Conservation (phyloP, 2,888 invertebrate genomes). For the Neria commutata region DNA sequence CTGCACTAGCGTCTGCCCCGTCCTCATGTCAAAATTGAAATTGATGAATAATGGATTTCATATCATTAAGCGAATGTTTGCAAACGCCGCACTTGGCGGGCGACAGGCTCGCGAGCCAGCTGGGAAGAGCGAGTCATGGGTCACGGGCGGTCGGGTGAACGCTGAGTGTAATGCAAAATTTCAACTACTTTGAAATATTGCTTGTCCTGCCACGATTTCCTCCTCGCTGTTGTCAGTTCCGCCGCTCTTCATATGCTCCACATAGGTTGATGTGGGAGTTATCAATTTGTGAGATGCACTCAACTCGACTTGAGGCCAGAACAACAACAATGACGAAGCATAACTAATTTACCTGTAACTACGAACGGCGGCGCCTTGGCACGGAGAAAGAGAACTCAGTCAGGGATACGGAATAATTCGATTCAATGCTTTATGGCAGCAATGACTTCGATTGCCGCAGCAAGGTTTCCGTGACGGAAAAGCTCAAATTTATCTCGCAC, state of each 20-base stretch:
- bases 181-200: constrained; percentile 18
- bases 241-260: not conserved
- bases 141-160: not conserved
- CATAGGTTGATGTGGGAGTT: constrained; percentile 19
- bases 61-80: constrained; percentile 44
- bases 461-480: constrained; percentile 17
- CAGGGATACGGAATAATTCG: constrained; percentile 13
- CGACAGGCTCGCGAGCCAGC: not conserved
- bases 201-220: not conserved
- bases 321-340: constrained; percentile 8
- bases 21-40: constrained; percentile 33
- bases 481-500: constrained; percentile 25
- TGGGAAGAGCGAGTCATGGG: not conserved
- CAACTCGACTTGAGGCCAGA: constrained; percentile 10
- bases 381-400: constrained; percentile 8
- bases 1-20: not conserved
- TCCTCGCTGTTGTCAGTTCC: not conserved
- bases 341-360: not conserved
- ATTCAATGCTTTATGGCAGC: no score
- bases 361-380: not conserved
- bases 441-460: no score
- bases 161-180: constrained; percentile 15
- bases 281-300: constrained; percentile 26
- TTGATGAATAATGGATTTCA: constrained; percentile 47
- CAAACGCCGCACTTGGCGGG: constrained; percentile 12